These are phyloP conservation scores for Pseudachorutes palmiensis DNA, from an alignment of 1,140 invertebrate genomes.

Conservation along the genomic window DNA sequence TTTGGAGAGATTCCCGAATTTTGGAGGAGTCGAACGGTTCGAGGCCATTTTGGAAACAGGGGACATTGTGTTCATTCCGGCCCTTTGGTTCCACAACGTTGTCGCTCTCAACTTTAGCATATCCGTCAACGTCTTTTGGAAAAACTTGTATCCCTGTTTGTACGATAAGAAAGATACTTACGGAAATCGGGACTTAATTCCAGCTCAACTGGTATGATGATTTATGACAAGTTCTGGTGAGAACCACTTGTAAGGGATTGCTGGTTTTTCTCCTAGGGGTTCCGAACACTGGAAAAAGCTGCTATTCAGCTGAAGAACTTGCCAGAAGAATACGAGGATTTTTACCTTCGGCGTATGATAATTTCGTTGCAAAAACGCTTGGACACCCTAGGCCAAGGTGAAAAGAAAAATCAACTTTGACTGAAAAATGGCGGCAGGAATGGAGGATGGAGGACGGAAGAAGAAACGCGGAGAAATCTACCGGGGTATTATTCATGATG, in stretches of 20 bases:
- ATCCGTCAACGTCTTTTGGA: constrained; percentile 56
- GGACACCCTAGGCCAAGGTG: background rate
- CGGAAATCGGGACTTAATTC: constrained; percentile 51
- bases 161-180: constrained; percentile 54
- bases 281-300: constrained; percentile 47
- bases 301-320: constrained; percentile 45
- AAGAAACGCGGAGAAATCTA: background rate
- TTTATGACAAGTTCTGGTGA: background rate
- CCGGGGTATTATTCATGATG: background rate
- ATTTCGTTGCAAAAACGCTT: constrained; percentile 25
- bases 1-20: constrained; percentile 47
- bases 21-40: constrained; percentile 43
- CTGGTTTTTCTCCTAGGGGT: constrained; percentile 42
- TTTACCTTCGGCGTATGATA: constrained; percentile 47
- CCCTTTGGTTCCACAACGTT: constrained; percentile 57
- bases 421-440: background rate
- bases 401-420: background rate
- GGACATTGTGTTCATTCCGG: constrained; percentile 55
- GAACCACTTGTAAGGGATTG: background rate
- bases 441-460: background rate
- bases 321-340: constrained; percentile 48
- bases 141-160: constrained; percentile 44
- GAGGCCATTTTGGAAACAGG: constrained; percentile 49
- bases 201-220: constrained; percentile 44
- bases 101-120: constrained; percentile 48